Evolutionary conservation across 2,113 vertebrate species (phyloP).

Genomic region (Bostrychus sinensis): DNA sequence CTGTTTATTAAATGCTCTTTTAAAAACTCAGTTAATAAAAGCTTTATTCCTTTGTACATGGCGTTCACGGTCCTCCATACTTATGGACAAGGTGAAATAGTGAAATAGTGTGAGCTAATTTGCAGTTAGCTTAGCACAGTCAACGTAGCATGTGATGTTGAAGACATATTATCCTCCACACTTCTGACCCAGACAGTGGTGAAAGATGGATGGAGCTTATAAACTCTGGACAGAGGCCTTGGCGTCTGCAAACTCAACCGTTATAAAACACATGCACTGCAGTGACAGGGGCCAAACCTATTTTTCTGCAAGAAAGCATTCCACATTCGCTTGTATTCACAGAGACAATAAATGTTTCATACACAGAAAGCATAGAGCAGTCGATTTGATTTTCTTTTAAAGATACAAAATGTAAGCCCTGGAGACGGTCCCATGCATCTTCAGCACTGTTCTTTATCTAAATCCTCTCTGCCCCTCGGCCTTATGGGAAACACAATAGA

Average conservation of each 20-base stretch:
- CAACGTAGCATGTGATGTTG: neutral
- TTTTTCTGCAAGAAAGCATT: slow-evolving; percentile 19
- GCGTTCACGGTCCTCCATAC: too few relatives aligned
- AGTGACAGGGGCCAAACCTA: neutral
- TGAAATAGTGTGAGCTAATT: too few relatives aligned
- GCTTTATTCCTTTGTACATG: too few relatives aligned
- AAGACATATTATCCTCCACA: neutral
- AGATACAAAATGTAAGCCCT: slow-evolving; percentile 40
- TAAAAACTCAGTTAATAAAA: too few relatives aligned
- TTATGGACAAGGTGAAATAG: too few relatives aligned
- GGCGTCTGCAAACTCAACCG: neutral
- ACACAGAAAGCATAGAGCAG: slow-evolving; percentile 7
- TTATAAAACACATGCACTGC: slow-evolving; percentile 1
- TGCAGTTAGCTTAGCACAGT: neutral
- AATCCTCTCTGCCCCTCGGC: slow-evolving; percentile 42
- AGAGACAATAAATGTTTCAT: slow-evolving; percentile 14
- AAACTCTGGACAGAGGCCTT: neutral
- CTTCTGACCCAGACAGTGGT: slow-evolving; percentile 3
- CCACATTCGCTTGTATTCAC: slow-evolving; percentile 1
- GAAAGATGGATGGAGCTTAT: neutral
- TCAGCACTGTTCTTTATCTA: slow-evolving; percentile 49
- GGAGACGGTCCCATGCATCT: slow-evolving; percentile 51
- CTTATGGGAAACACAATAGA: slow-evolving; percentile 45
- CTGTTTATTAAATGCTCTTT: too few relatives aligned
- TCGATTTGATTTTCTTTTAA: slow-evolving; percentile 28